Conservation (phyloP, 92 coral and sea anemone genomes). For the Actinernus sp. region DNA sequence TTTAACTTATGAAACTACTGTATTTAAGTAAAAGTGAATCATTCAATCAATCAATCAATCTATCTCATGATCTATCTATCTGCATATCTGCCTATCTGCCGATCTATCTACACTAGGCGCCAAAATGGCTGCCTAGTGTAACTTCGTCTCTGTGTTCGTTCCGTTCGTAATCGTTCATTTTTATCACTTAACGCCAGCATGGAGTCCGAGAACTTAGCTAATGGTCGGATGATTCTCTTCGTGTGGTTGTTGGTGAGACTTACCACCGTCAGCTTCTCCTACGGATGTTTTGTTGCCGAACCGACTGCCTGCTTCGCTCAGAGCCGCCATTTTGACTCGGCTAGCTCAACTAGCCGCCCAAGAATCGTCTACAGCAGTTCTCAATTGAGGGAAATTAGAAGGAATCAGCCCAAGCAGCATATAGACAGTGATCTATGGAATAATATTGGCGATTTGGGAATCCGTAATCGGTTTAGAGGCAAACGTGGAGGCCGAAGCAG, state of each 20-base stretch:
- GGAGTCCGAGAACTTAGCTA: slow-evolving; percentile 7
- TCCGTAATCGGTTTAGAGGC: neutral
- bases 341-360: neutral
- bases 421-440: neutral
- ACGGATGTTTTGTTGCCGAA: slow-evolving; percentile 1
- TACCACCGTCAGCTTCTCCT: slow-evolving; percentile 1
- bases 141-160: neutral
- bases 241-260: slow-evolving; percentile 3
- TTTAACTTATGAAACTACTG: too few relatives aligned
- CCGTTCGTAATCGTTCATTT: slow-evolving; percentile 2
- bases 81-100: too few relatives aligned
- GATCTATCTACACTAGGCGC: too few relatives aligned
- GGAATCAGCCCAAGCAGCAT: neutral
- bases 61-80: too few relatives aligned
- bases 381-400: neutral
- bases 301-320: neutral
- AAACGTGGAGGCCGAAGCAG: neutral
- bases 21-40: too few relatives aligned
- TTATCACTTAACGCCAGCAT: slow-evolving; percentile 5
- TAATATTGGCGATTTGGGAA: neutral
- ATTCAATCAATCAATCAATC: too few relatives aligned
- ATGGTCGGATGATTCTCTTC: slow-evolving; percentile 4
- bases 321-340: neutral
- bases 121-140: neutral
- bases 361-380: neutral